Base-by-base conservation (phyloP, 2,113 vertebrate species). In the Pterophyllum scalare region DNA sequence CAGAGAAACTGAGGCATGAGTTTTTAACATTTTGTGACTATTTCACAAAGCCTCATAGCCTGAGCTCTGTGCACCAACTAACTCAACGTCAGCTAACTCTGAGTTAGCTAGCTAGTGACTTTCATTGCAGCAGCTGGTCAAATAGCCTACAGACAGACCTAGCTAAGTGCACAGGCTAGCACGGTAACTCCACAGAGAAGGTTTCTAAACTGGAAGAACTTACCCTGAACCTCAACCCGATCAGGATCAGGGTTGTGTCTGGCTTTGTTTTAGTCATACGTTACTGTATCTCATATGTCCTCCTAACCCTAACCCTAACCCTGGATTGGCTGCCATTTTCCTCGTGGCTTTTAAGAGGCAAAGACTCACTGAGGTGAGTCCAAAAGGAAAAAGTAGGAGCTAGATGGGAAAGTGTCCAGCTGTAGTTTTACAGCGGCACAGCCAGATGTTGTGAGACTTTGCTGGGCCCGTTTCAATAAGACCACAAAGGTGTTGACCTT, bases 401-500 rank as follows among this genome's bases (percentile, higher is more conserved):
- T 20, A 5, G 14, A 2, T 38, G 58, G 33, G 46, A 7, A 67
- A 31, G 57, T 40, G 56, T 57, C 61, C 33, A 31, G 64, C 0
- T 43, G 46, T 5, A 13, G 56, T 83, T 43, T 61, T 28, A 24
- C 1, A 2, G 17, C 7, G 17, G 3, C 54, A 58, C 54, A 28
- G n/a, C 24, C 67, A 64, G 33, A 79, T 74, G 76, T 14, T 33
- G 33, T 33, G 31, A n/a, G 17, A 35, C 40, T 0, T 64, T 40
- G 72, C 52, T 24, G 24, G 13, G n/a, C 40, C 9, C 14, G 22
- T 62, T 84, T 56, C 24, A 77, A 28, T 43, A 64, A 77, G 86
- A 65, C 80, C 85, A 79, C 81, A 31, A 80, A 89, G 83, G 81
- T 89, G 59, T 65, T 54, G 61, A 57, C 67, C 78, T 56, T 5